These are phyloP conservation scores for Trematomus loennbergii DNA, from an alignment of 2,113 vertebrate species.

Conservation along the genomic window DNA sequence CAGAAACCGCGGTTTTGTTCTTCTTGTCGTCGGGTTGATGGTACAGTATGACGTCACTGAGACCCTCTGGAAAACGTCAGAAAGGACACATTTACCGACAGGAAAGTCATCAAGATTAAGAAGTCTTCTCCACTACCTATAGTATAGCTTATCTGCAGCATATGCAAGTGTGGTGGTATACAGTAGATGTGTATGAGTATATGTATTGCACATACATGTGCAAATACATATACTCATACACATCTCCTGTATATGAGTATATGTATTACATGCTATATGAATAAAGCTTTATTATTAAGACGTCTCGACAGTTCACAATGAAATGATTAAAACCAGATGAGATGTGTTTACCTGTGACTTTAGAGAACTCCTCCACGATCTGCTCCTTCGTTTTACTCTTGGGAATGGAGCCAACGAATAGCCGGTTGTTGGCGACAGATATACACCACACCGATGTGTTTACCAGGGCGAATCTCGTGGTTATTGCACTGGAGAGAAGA, in stretches of 20 bases:
- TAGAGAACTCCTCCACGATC: constrained; percentile 97
- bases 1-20: constrained; percentile 99
- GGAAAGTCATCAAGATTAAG: too few relatives aligned
- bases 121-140: too few relatives aligned
- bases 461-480: constrained; percentile 97
- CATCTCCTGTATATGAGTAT: too few relatives aligned
- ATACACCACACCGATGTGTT: constrained; percentile 98
- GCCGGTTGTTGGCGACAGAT: constrained; percentile 98
- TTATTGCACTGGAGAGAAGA: constrained; percentile 92
- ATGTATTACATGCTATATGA: too few relatives aligned
- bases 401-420: constrained; percentile 99
- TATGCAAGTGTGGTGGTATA: too few relatives aligned
- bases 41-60: constrained; percentile 98
- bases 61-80: constrained; percentile 90
- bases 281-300: too few relatives aligned
- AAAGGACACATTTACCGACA: too few relatives aligned
- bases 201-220: too few relatives aligned
- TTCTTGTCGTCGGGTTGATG: constrained; percentile 98
- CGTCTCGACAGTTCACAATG: too few relatives aligned
- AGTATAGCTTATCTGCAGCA: too few relatives aligned
- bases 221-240: too few relatives aligned
- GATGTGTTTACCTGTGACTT: constrained; percentile 92
- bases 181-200: too few relatives aligned
- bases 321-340: background rate
- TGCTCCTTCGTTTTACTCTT: constrained; percentile 99